Percentiles rank a stretch among this genome's conserved stretches.
Evolutionary conservation across 2,113 vertebrate genomes (phyloP).

Genomic region (Polypterus bichir): DNA sequence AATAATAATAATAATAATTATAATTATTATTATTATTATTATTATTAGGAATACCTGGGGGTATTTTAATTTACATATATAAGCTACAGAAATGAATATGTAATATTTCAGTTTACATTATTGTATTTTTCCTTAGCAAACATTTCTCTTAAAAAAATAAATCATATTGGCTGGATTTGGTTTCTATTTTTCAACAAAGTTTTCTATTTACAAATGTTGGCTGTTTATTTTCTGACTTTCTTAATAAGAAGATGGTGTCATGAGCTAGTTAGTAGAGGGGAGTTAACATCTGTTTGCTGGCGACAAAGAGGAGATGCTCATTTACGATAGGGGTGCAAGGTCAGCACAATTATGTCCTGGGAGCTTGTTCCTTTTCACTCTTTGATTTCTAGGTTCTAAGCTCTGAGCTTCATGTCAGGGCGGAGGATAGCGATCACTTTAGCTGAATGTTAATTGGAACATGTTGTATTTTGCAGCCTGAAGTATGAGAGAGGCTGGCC

Average conservation of each 20-base stretch:
- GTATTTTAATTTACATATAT: no score
- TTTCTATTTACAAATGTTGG: no score
- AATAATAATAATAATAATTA: no score
- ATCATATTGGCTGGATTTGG: no score
- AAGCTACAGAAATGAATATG: no score
- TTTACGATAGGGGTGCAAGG: constrained; percentile 82
- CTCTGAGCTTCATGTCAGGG: constrained; percentile 61
- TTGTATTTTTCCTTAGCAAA: no score
- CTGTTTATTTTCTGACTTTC: constrained; percentile 19
- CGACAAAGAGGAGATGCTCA: constrained; percentile 66
- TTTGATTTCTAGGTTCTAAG: constrained; percentile 93
- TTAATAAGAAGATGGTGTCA: constrained; percentile 91
- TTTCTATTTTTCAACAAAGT: no score
- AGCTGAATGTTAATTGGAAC: constrained; percentile 85
- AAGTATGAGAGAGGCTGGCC: constrained; percentile 9
- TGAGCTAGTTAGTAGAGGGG: constrained; percentile 94
- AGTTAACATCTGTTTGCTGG: constrained; percentile 65
- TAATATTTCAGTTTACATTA: no score
- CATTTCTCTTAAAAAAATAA: no score
- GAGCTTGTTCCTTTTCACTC: constrained; percentile 58
- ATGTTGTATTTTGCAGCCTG: constrained; percentile 38
- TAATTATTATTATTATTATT: no score
- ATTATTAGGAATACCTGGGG: no score
- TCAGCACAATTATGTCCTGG: constrained; percentile 94
- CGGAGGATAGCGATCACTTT: constrained; percentile 55